Conservation (phyloP, 2,888 invertebrate species). For the Polydrusus tereticollis region DNA sequence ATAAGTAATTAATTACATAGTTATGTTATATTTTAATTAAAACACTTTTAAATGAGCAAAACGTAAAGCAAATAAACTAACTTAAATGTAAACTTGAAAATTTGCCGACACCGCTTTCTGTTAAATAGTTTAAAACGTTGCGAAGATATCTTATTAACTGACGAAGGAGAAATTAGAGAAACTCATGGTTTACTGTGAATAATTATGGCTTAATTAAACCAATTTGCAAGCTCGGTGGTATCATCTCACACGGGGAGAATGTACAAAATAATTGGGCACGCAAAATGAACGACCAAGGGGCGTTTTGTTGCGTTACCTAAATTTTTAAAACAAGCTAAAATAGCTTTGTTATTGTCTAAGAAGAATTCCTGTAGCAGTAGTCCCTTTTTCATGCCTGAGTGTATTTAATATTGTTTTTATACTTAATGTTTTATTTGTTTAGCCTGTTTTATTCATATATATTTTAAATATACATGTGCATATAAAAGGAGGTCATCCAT, state of each 20-base stretch:
- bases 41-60: background rate
- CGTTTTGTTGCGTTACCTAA: background rate
- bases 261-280: background rate
- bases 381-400: too few species aligned
- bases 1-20: too few species aligned
- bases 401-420: too few species aligned
- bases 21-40: too few species aligned
- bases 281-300: background rate
- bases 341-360: too few species aligned
- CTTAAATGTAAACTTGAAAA: background rate
- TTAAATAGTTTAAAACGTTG: slow-evolving; percentile 4
- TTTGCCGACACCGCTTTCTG: background rate
- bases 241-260: background rate
- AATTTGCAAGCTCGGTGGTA: slow-evolving; percentile 12
- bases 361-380: too few species aligned
- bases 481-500: too few species aligned
- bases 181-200: background rate
- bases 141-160: background rate
- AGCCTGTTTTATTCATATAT: too few species aligned
- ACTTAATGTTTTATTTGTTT: too few species aligned
- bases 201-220: slow-evolving; percentile 20
- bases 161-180: slow-evolving; percentile 8
- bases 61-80: background rate
- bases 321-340: background rate
- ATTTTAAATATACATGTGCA: too few species aligned